Evolutionary conservation across 2,888 invertebrate species (phyloP).

Genomic region (Mythimna impura): DNA sequence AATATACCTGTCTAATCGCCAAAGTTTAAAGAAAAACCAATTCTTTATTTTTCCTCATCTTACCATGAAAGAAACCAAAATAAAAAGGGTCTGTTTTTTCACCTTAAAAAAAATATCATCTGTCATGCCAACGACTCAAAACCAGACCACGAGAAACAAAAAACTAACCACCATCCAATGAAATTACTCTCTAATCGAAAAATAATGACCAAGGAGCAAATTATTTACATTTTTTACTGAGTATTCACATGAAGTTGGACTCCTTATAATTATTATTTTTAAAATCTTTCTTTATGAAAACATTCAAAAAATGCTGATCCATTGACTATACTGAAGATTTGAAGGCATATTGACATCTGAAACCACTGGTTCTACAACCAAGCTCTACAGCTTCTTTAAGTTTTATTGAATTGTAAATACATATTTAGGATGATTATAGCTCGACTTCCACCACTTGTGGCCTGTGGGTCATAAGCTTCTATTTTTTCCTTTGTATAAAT

Average conservation of each 20-base stretch:
- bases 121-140: neutral
- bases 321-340: too few species aligned
- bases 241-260: conserved; percentile 10
- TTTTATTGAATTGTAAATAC: too few species aligned
- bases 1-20: too few species aligned
- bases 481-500: too few species aligned
- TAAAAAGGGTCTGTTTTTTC: neutral
- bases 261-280: neutral
- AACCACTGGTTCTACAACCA: neutral
- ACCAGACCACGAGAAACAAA: neutral
- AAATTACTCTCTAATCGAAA: conserved; percentile 39
- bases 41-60: too few species aligned
- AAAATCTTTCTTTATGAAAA: neutral
- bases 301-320: too few species aligned
- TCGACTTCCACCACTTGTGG: too few species aligned
- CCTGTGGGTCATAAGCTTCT: too few species aligned
- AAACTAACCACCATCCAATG: conserved; percentile 17
- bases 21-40: too few species aligned
- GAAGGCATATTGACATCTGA: neutral
- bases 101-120: neutral
- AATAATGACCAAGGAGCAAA: conserved; percentile 39
- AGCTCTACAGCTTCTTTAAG: too few species aligned
- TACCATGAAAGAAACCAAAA: too few species aligned
- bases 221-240: conserved; percentile 30
- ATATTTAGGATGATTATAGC: too few species aligned